Percentiles rank a stretch among this genome's conserved stretches.
Conservation (phyloP, 2,113 vertebrate genomes). For the Pogona vitticeps region DNA sequence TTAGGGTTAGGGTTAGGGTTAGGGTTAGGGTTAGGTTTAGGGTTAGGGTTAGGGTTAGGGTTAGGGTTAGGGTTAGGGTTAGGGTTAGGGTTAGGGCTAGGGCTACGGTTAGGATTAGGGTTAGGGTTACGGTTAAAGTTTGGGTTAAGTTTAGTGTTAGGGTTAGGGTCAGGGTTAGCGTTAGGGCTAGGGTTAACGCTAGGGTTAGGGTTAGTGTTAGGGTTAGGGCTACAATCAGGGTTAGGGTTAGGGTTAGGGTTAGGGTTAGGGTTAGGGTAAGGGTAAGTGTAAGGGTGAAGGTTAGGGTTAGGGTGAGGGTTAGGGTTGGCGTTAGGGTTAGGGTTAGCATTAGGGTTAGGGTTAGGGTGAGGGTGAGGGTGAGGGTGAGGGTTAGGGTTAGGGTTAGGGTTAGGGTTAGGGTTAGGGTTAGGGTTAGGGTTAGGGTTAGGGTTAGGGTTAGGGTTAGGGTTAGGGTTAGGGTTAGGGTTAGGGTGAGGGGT, state of each 20-base stretch:
- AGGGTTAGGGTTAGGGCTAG: background rate
- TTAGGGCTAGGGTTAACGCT: no score
- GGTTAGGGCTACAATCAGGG: background rate
- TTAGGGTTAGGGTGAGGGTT: no score
- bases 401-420: background rate
- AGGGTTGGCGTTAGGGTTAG: no score
- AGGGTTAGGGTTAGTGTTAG: no score
- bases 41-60: background rate
- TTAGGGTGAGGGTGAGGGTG: background rate
- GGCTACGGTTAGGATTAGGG: no score
- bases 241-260: no score
- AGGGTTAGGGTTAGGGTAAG: no score
- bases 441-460: slow-evolving; percentile 7
- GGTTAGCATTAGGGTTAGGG: background rate
- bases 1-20: slow-evolving; percentile 2
- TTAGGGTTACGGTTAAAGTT: no score
- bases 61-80: background rate
- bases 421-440: background rate
- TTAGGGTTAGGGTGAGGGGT: no score
- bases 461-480: slow-evolving; percentile 10
- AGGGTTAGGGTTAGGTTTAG: background rate
- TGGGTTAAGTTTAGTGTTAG: no score
- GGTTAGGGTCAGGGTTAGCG: no score
- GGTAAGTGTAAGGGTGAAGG: no score
- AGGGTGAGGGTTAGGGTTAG: background rate